Evolutionary conservation across 2,888 invertebrate species (phyloP).

Genomic region (Micoletzkya japonica): DNA sequence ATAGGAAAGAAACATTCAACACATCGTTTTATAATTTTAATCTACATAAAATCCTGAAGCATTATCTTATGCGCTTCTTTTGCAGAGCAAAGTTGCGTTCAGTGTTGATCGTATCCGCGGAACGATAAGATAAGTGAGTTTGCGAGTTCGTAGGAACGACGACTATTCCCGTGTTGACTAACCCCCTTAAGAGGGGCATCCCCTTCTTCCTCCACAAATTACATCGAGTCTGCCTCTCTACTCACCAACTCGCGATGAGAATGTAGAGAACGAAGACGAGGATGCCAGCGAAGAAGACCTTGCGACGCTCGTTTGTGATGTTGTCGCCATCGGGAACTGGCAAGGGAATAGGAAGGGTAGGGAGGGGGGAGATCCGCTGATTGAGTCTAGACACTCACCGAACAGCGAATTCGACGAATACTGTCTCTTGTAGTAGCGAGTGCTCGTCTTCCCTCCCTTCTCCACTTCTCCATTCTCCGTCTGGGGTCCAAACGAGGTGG

Average conservation of each 20-base stretch:
- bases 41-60: background rate
- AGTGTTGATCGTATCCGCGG: too few relatives aligned
- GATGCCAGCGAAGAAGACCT: conserved; percentile 49
- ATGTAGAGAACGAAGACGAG: conserved; percentile 48
- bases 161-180: too few relatives aligned
- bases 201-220: too few relatives aligned
- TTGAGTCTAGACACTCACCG: conserved; percentile 26
- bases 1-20: too few relatives aligned
- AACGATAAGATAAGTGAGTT: too few relatives aligned
- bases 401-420: conserved; percentile 30
- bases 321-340: background rate
- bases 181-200: too few relatives aligned
- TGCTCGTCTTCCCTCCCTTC: background rate
- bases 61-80: too few relatives aligned
- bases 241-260: conserved; percentile 34
- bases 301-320: conserved; percentile 41
- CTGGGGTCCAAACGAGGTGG: conserved; percentile 12
- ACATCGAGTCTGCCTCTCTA: too few relatives aligned
- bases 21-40: background rate
- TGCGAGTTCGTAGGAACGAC: too few relatives aligned
- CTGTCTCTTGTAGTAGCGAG: conserved; percentile 22
- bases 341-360: too few relatives aligned
- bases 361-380: too few relatives aligned
- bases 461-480: background rate
- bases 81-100: too few relatives aligned